These are phyloP conservation scores for Mythimna vitellina DNA, from an alignment of 2,888 invertebrate species.

Conservation along the genomic window DNA sequence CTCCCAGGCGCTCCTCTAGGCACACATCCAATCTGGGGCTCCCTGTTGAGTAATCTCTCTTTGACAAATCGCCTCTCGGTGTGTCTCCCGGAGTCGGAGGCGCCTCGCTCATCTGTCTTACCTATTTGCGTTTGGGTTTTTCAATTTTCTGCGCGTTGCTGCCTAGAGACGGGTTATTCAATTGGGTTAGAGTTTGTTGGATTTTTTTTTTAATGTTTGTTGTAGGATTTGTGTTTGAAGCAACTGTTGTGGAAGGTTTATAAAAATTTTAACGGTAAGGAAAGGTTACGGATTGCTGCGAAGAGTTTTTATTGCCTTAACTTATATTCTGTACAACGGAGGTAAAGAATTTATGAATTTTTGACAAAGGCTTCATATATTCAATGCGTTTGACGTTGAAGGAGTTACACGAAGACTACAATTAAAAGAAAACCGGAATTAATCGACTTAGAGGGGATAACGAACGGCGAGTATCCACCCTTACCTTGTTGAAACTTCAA, in stretches of 20 bases:
- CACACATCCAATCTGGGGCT: slow-evolving; percentile 57
- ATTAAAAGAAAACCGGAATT: not conserved
- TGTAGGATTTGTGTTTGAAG: slow-evolving; percentile 14
- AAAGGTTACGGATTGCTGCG: not conserved
- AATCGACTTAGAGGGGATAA: not conserved
- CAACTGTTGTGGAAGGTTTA: slow-evolving; percentile 20
- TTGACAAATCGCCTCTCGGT: slow-evolving; percentile 67
- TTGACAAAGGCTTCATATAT: not conserved
- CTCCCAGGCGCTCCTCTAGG: slow-evolving; percentile 36
- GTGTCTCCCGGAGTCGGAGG: slow-evolving; percentile 50
- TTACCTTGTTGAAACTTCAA: no score
- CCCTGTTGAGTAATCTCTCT: slow-evolving; percentile 62
- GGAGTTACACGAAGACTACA: not conserved
- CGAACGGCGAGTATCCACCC: no score
- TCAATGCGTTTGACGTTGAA: not conserved
- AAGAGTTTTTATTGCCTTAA: not conserved
- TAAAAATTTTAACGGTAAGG: not conserved
- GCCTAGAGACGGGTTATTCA: slow-evolving; percentile 52
- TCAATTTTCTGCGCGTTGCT: slow-evolving; percentile 43
- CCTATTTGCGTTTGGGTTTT: slow-evolving; percentile 58
- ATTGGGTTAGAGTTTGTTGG: slow-evolving; percentile 28
- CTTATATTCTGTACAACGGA: not conserved
- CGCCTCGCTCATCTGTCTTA: slow-evolving; percentile 52
- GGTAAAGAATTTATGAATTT: no score
- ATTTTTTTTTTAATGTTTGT: slow-evolving; percentile 28